These are phyloP conservation scores for Zygogramma bicolorata DNA, from an alignment of 2,888 invertebrate species.

Conservation along the genomic window DNA sequence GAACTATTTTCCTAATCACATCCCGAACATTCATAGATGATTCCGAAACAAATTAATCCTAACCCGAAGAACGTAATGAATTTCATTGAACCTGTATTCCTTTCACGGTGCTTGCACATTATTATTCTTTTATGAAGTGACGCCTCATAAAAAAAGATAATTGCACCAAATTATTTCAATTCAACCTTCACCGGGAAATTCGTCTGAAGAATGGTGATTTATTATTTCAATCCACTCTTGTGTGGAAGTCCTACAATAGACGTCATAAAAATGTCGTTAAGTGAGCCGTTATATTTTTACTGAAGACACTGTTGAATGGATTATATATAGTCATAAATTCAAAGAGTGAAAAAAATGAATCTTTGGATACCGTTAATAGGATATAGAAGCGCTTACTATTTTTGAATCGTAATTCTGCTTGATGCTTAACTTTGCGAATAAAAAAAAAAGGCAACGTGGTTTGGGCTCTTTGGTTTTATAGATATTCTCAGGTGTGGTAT, in stretches of 20 bases:
- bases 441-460: not conserved
- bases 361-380: slow-evolving; percentile 1
- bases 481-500: too few species aligned
- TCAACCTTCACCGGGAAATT: slow-evolving; percentile 16
- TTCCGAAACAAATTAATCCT: not conserved
- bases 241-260: slow-evolving; percentile 6
- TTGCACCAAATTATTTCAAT: slow-evolving; percentile 21
- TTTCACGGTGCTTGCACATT: not conserved
- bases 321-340: not conserved
- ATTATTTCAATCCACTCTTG: slow-evolving; percentile 16
- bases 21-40: not conserved
- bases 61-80: not conserved
- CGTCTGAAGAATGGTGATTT: slow-evolving; percentile 12
- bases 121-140: slow-evolving; percentile 14
- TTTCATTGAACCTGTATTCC: not conserved
- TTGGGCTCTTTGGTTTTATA: not conserved
- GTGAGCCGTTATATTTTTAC: slow-evolving; percentile 19
- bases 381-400: not conserved
- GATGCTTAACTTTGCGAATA: not conserved
- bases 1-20: too few species aligned
- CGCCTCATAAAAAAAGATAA: slow-evolving; percentile 12
- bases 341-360: not conserved
- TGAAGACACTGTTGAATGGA: not conserved
- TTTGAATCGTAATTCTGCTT: not conserved
- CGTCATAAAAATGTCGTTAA: slow-evolving; percentile 23